Conservation (phyloP, 2,113 vertebrate genomes). For the Rafetus swinhoei region DNA sequence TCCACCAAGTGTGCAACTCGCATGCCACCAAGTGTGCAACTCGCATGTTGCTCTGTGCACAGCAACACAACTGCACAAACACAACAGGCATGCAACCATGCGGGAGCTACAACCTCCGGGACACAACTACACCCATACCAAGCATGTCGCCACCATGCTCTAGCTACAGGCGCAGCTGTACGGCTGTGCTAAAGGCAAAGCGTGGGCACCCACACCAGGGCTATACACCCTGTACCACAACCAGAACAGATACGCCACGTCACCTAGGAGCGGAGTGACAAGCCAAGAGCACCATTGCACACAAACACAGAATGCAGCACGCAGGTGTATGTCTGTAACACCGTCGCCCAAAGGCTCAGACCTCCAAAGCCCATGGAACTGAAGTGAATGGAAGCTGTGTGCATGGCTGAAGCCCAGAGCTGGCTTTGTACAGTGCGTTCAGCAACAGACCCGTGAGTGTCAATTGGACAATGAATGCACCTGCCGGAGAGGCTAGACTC, state of each 20-base stretch:
- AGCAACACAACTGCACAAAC: neutral
- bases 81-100: neutral
- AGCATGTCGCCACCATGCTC: neutral
- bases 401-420: conserved; percentile 14
- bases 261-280: neutral
- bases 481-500: conserved; percentile 45
- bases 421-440: conserved; percentile 17
- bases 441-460: conserved; percentile 15
- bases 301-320: accelerated
- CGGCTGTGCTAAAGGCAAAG: neutral
- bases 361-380: neutral
- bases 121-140: neutral
- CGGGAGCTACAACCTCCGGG: neutral
- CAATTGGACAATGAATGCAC: conserved; percentile 1
- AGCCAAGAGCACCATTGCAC: neutral
- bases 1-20: accelerated
- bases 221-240: neutral
- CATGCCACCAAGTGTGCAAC: accelerated
- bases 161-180: accelerated
- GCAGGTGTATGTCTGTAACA: neutral
- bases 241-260: neutral
- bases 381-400: conserved; percentile 9
- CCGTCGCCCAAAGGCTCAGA: accelerated
- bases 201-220: neutral
- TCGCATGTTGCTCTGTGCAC: neutral